These are phyloP conservation scores for Mizuhopecten yessoensis DNA, from an alignment of 1,140 invertebrate genomes.

Conservation along the genomic window DNA sequence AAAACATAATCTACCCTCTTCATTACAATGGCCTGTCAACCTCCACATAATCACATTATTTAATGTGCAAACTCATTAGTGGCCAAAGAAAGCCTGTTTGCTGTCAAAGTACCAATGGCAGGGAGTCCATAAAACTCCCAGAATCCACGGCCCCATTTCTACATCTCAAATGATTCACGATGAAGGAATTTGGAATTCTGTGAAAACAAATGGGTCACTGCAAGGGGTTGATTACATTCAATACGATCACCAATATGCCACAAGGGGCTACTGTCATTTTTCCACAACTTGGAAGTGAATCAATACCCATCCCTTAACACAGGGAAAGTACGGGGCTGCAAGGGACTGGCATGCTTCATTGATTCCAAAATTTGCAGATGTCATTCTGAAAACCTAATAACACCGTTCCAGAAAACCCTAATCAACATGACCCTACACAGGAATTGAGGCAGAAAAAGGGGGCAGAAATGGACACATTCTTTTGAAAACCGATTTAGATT, in stretches of 20 bases:
- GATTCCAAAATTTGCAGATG: not conserved
- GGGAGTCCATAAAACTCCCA: not conserved
- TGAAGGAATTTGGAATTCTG: not conserved
- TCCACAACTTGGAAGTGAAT: not conserved
- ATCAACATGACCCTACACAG: not conserved
- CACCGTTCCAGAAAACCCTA: not conserved
- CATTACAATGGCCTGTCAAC: not conserved
- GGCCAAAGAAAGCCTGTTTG: not conserved
- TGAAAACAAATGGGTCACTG: not conserved
- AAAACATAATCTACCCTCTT: too few species aligned
- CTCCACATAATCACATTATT: not conserved
- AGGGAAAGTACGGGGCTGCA: not conserved
- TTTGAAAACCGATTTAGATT: not conserved
- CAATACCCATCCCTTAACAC: not conserved
- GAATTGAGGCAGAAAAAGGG: not conserved
- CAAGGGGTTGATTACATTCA: not conserved
- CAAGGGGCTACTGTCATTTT: conserved; percentile 16
- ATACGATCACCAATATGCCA: not conserved
- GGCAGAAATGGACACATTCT: not conserved
- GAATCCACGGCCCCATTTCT: not conserved
- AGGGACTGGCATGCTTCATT: not conserved
- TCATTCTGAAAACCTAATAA: not conserved
- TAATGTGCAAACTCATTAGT: not conserved
- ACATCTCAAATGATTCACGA: not conserved
- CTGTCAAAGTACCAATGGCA: not conserved